Conservation (phyloP, 1,140 invertebrate species). For the Zophobas atratus region DNA sequence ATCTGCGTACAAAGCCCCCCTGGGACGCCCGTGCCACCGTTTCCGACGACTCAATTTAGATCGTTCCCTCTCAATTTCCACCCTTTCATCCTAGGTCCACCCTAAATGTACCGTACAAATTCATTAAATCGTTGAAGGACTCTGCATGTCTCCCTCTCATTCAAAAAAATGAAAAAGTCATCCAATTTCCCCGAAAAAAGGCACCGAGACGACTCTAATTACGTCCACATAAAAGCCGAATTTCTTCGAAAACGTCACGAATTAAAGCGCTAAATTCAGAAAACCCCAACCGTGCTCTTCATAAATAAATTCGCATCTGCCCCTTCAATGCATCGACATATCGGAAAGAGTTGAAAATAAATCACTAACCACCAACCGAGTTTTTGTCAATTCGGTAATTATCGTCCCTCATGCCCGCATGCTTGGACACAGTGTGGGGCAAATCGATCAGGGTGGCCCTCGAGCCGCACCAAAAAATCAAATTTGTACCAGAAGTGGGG, state of each 20-base stretch:
- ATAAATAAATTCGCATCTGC: constrained; percentile 16
- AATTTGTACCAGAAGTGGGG: too few species aligned
- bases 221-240: constrained; percentile 5
- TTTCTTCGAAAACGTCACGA: constrained; percentile 31
- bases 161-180: constrained; percentile 26
- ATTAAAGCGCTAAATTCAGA: constrained; percentile 43
- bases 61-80: constrained; percentile 14
- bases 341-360: not conserved
- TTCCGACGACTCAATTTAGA: constrained; percentile 31
- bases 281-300: constrained; percentile 27
- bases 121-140: not conserved
- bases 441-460: constrained; percentile 17
- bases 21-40: not conserved
- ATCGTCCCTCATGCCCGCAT: constrained; percentile 16
- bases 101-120: constrained; percentile 10
- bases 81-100: constrained; percentile 4
- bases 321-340: constrained; percentile 11
- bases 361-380: not conserved
- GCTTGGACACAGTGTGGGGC: constrained; percentile 11
- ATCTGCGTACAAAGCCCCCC: not conserved
- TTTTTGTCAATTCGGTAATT: constrained; percentile 20
- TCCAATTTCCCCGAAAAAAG: constrained; percentile 19
- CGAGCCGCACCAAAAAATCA: too few species aligned
- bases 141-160: not conserved
- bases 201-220: constrained; percentile 8